Base-by-base conservation (phyloP, 1,140 invertebrate genomes). In the Eulimnadia texana region DNA sequence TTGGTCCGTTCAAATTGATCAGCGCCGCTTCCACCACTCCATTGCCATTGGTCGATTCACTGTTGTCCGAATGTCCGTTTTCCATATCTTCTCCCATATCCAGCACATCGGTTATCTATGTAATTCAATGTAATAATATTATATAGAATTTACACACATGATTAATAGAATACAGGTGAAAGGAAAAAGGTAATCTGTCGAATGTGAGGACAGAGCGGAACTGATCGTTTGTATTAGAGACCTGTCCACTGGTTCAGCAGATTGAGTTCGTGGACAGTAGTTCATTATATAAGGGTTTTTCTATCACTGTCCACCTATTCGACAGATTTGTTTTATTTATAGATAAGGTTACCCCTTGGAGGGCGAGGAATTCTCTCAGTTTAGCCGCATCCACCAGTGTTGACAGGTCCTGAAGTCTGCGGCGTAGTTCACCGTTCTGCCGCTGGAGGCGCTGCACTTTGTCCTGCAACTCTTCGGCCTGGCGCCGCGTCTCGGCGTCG, bases 391-490 rank as follows among this genome's bases (percentile, higher is more conserved):
- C 64, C 20, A 67, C 63, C n/a, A 66, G 60, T 27, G 64, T 60
- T 10, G 76, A 73, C 3, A 83, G 72, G 62, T 83, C 81, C 54
- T 78, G 74, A 49, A 88, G 70, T 63, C 84, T 78, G 64, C 81
- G 79, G 64, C 83, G 81, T 65, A 87, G 79, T 22, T 79, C 74
- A 42, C 77, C 76, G 69, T 86, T 86, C 71, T 88, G 85, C 63
- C 78, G 75, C 72, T 88, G 84, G 52, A 88, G 70, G 63, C 79
- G 76, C 60, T 84, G 81, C 11, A 88, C 81, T 70, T 80, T 80
- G 67, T 87, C 85, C 67, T 88, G 84, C 24, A 87, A 73, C 1
- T 85, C 68, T 71, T 86, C 80, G 24, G 82, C 76, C 67, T 84
- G 79, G 66, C 83, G 79, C 66, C 85, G 83, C 10, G 23, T 72